Conservation (phyloP, 2,888 invertebrate species). For the Lydus trimaculatus region DNA sequence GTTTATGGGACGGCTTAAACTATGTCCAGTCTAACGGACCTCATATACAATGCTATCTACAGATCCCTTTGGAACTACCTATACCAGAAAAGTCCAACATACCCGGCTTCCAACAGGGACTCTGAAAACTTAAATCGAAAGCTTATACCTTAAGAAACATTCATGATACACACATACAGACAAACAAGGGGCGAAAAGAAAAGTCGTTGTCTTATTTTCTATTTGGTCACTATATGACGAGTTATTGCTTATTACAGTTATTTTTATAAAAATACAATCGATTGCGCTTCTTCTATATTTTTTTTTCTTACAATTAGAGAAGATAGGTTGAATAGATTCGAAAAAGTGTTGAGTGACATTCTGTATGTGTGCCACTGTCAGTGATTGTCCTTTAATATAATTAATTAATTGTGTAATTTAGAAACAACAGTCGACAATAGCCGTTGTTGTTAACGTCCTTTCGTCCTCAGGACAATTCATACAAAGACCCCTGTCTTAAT, state of each 20-base stretch:
- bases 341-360: slow-evolving; percentile 36
- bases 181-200: not conserved
- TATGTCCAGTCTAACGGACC: slow-evolving; percentile 62
- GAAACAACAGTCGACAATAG: slow-evolving; percentile 33
- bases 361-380: slow-evolving; percentile 39
- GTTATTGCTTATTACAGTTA: slow-evolving; percentile 16
- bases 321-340: not conserved
- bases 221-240: slow-evolving; percentile 11
- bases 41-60: slow-evolving; percentile 62
- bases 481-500: slow-evolving; percentile 47
- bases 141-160: slow-evolving; percentile 22
- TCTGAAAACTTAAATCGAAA: slow-evolving; percentile 31
- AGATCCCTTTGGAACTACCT: slow-evolving; percentile 57
- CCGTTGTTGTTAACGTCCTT: slow-evolving; percentile 38
- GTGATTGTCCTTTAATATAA: slow-evolving; percentile 45
- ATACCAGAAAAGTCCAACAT: slow-evolving; percentile 33
- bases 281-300: not conserved
- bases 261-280: not conserved
- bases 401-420: slow-evolving; percentile 50
- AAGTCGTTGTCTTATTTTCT: slow-evolving; percentile 4
- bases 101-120: slow-evolving; percentile 23
- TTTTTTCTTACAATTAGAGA: not conserved
- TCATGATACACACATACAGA: not conserved
- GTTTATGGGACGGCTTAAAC: slow-evolving; percentile 62
- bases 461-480: slow-evolving; percentile 38